Evolutionary conservation across 2,888 invertebrate species (phyloP), one percentile per base, ranked within the genome.

Genomic region (Sialis lutaria): DNA sequence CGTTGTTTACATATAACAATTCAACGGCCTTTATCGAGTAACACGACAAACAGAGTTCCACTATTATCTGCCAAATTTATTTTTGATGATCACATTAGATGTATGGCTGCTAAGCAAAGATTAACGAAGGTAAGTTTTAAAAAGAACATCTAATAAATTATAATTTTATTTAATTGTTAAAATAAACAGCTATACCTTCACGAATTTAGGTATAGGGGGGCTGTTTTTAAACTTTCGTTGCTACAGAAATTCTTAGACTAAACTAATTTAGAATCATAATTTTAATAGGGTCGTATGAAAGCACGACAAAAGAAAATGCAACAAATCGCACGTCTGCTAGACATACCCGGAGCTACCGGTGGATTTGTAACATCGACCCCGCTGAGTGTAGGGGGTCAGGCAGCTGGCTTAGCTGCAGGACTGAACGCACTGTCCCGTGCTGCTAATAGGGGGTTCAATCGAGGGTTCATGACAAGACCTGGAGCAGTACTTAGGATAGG

Each of bases 41-140:
- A 63, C 35, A 74, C 79, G 0, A 68, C 79, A 30, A 82, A 82
- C 47, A 71, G 84, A 43, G 77, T 84, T 0, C 85, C 90, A 1
- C 64, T 91, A n/a, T 67, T 93, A 6, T 78, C 86, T 4, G 89
- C 92, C 7, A 91, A 87, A 65, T 96, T 98, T 65, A 78, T 96
- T 50, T 98, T 98, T 63, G 97, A 98, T 61, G 98, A 98, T 69
- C 96, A 97, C 62, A 98, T 98, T 54, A 75, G 97, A 33, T 97
- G 96, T 60, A 95, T 97, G 95, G 96, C 97, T 12, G 97, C 97
- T 30, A 97, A 96, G 60, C 97, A 97, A 64, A 64, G 81, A 39
- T 65, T 82, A 6, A 79, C 79, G 1, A 82, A 88, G 85, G 86
- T 84, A 61, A 50, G 4, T 34, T 44, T 33, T 40, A 31, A 46